Evolutionary conservation across 37 sponge, comb jelly and placozoan species (phyloP).

Genomic region (Theonella swinhoei): DNA sequence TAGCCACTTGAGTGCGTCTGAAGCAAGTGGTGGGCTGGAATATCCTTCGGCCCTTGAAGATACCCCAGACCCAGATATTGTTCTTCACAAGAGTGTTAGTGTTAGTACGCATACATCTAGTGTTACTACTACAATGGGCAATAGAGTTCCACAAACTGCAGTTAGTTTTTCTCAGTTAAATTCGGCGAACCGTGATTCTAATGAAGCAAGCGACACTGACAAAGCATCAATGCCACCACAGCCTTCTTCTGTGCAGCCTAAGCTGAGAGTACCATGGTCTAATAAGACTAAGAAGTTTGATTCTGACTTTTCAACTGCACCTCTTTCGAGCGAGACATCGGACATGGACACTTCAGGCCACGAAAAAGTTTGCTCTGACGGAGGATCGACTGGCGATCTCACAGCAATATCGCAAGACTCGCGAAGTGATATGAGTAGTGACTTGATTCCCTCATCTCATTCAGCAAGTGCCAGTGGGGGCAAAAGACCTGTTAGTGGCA

Average conservation of each 20-base stretch:
- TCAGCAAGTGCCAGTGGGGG: neutral
- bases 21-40: neutral
- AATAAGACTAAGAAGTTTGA: conserved; percentile 27
- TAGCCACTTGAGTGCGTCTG: conserved; percentile 7
- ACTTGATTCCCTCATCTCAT: neutral
- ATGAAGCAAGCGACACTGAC: conserved; percentile 53
- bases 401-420: neutral
- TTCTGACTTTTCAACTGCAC: conserved; percentile 67
- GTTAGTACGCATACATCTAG: neutral
- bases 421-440: neutral
- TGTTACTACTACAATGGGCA: neutral
- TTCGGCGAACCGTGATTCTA: conserved; percentile 24
- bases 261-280: conserved; percentile 2
- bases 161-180: neutral
- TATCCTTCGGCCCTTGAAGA: neutral
- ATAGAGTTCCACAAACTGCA: neutral
- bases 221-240: neutral
- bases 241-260: neutral
- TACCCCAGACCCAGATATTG: neutral
- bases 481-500: neutral
- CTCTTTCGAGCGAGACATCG: conserved; percentile 76
- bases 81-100: neutral
- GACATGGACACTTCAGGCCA: conserved; percentile 76
- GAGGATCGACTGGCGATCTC: neutral
- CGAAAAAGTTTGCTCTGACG: conserved; percentile 17